These are phyloP conservation scores for Tinea pellionella DNA, from an alignment of 2,888 invertebrate genomes.

Conservation along the genomic window DNA sequence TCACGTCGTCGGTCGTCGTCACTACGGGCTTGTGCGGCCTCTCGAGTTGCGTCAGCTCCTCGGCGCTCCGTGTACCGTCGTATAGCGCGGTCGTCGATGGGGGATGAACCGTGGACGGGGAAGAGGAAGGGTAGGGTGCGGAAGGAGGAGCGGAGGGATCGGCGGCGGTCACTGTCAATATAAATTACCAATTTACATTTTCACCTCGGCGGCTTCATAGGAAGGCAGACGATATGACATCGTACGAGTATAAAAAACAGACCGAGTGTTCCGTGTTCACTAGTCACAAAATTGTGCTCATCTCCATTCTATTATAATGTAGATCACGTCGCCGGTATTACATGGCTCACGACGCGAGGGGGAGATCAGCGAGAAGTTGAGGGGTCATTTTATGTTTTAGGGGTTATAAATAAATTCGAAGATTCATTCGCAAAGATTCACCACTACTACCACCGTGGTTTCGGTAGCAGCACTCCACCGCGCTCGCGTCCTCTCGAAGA, in stretches of 20 bases:
- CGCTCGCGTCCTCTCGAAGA: too few relatives aligned
- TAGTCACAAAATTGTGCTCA: too few relatives aligned
- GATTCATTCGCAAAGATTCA: neutral
- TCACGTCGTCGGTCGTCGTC: neutral
- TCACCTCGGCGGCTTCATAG: neutral
- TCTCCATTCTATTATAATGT: too few relatives aligned
- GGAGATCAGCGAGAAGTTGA: too few relatives aligned
- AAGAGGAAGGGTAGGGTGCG: neutral
- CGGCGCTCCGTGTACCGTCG: neutral
- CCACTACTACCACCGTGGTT: too few relatives aligned
- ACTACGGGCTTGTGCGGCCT: conserved; percentile 1
- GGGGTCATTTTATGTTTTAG: too few relatives aligned
- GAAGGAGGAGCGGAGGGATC: neutral
- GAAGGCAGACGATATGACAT: too few relatives aligned
- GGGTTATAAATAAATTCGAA: neutral
- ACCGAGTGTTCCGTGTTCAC: too few relatives aligned
- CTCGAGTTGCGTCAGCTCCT: neutral
- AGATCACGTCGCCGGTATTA: too few relatives aligned
- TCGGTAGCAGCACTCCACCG: too few relatives aligned
- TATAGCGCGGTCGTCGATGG: too few relatives aligned
- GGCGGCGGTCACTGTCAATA: neutral
- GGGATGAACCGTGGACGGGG: neutral
- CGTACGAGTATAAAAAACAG: neutral
- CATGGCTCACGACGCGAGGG: too few relatives aligned
- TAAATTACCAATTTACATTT: neutral